Evolutionary conservation across 2,797 vertebrate species (phyloP).

Genomic region (Moxostoma hubbsi): DNA sequence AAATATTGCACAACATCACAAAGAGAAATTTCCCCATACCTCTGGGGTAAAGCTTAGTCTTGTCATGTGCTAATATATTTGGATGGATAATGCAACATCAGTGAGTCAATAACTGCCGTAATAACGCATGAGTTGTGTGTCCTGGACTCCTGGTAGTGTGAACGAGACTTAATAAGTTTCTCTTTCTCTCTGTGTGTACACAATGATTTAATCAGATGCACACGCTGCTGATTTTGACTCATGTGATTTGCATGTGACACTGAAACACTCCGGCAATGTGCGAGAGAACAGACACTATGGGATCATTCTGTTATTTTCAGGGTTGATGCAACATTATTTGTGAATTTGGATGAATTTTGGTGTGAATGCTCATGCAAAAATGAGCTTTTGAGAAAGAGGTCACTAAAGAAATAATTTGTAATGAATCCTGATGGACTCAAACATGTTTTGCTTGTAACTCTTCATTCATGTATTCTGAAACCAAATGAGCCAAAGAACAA

Average conservation of each 20-base stretch:
- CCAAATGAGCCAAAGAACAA: neutral
- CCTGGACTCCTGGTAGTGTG: no score
- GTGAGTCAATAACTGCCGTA: slow-evolving; percentile 12
- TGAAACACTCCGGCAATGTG: neutral
- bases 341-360: no score
- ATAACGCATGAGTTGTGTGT: neutral
- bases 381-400: neutral
- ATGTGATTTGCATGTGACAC: slow-evolving; percentile 52
- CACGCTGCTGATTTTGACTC: slow-evolving; percentile 49
- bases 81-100: slow-evolving; percentile 27
- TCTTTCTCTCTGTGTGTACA: slow-evolving; percentile 8
- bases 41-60: no score
- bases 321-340: no score
- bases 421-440: neutral
- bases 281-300: neutral
- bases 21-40: no score
- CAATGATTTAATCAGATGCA: slow-evolving; percentile 58
- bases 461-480: slow-evolving; percentile 7
- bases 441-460: neutral
- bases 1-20: neutral
- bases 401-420: neutral
- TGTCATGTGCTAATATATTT: slow-evolving; percentile 11
- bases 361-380: neutral
- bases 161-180: no score
- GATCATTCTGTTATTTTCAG: no score